Conservation (phyloP, 2,888 invertebrate species). For the Doris montereyensis region DNA sequence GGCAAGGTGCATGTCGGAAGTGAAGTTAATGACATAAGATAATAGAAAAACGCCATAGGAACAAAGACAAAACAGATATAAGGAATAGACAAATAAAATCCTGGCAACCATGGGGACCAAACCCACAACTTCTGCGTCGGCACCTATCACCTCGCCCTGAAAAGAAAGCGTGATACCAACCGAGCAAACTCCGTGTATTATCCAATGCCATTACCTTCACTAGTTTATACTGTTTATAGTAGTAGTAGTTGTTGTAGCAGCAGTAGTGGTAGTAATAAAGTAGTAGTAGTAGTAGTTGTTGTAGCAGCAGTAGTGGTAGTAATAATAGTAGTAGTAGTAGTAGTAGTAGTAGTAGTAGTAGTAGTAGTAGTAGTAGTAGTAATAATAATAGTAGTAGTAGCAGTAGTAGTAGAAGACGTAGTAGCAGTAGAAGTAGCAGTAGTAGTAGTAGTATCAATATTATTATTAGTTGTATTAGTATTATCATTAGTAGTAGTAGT, state of each 20-base stretch:
- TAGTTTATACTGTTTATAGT: neutral
- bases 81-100: neutral
- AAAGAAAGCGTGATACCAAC: too few relatives aligned
- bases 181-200: too few relatives aligned
- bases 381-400: neutral
- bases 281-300: neutral
- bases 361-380: neutral
- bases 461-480: too few relatives aligned
- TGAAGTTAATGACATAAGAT: neutral
- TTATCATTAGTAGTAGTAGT: too few relatives aligned
- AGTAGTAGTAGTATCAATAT: neutral
- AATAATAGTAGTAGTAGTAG: neutral
- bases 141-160: too few relatives aligned
- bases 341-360: neutral
- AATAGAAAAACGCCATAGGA: neutral
- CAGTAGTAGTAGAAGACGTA: neutral
- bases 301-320: neutral
- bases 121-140: too few relatives aligned
- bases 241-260: neutral
- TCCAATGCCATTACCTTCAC: too few relatives aligned
- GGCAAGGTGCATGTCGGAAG: neutral
- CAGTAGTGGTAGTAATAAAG: neutral
- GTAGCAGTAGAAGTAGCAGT: neutral
- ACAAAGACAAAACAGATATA: neutral
- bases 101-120: neutral